A percentile compares a stretch with the other conserved stretches of the same genome.
These are phyloP conservation scores for Drosophila meridionalis DNA, from an alignment of 2,888 invertebrate genomes.

Conservation along the genomic window DNA sequence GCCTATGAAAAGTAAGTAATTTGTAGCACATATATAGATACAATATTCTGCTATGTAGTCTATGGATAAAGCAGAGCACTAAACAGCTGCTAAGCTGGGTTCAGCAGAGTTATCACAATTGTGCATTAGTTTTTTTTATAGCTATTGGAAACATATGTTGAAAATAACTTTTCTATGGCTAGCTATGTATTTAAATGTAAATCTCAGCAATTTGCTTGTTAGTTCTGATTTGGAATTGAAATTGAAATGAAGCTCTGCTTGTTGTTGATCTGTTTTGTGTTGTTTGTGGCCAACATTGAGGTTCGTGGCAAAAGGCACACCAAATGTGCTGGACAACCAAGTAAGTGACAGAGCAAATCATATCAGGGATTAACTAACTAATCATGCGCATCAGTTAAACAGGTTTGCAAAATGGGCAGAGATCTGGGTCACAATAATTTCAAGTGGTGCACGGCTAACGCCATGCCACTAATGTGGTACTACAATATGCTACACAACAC, in stretches of 20 bases:
- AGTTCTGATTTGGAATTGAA: conserved; percentile 15
- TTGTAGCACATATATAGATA: neutral
- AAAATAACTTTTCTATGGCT: neutral
- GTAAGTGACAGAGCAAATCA: neutral
- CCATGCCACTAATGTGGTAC: conserved; percentile 28
- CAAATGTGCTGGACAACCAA: conserved; percentile 22
- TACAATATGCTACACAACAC: neutral
- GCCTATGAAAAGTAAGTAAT: neutral
- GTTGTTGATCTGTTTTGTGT: neutral
- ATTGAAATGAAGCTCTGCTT: conserved; percentile 15
- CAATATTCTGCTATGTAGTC: neutral
- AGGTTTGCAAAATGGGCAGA: neutral
- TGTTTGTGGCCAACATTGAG: conserved; percentile 3
- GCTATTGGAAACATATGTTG: conserved; percentile 11
- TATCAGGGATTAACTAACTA: neutral
- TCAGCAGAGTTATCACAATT: neutral
- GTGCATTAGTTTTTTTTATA: neutral
- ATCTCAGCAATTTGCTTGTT: neutral
- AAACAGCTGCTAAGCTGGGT: neutral
- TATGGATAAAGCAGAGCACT: neutral
- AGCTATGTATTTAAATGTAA: conserved; percentile 19
- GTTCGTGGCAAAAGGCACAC: accelerated
- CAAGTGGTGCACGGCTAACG: conserved; percentile 7
- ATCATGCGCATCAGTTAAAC: neutral
- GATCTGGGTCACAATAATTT: conserved; percentile 19